These are phyloP conservation scores for Camponotus pennsylvanicus DNA, from an alignment of 1,140 invertebrate species.

Conservation along the genomic window DNA sequence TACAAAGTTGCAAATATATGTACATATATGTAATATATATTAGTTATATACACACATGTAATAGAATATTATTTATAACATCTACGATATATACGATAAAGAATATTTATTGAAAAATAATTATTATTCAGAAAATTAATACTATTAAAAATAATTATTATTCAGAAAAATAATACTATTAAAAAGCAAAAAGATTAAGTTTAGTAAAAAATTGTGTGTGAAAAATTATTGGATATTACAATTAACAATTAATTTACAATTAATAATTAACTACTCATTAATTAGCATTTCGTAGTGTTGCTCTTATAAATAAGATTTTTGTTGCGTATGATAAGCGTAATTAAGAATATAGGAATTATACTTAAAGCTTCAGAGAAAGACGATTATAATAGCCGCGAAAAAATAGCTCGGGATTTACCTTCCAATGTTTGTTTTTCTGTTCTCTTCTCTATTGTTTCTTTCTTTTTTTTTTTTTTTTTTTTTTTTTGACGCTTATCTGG, in stretches of 20 bases:
- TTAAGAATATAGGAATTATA: conserved; percentile 28
- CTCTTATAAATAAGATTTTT: background rate
- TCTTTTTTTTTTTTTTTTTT: conserved; percentile 28
- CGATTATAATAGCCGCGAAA: conserved; percentile 36
- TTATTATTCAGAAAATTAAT: background rate
- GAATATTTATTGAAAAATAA: background rate
- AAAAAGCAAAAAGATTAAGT: too few relatives aligned
- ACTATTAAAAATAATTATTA: background rate
- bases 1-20: background rate
- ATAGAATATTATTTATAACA: background rate
- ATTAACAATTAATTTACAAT: too few relatives aligned
- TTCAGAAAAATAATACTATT: background rate
- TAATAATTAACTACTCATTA: background rate
- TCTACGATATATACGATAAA: background rate
- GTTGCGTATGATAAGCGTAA: background rate
- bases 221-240: too few relatives aligned
- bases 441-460: conserved; percentile 9
- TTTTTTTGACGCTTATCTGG: conserved; percentile 33
- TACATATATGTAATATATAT: background rate
- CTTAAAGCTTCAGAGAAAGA: conserved; percentile 33
- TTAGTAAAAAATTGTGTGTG: too few relatives aligned
- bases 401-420: conserved; percentile 12
- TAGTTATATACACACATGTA: too few relatives aligned
- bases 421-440: conserved; percentile 11
- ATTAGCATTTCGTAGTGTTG: background rate